phyloP scores from a whole-genome alignment of 2,113 vertebrate species.

The Anarhynchus alexandrinus region DNA sequence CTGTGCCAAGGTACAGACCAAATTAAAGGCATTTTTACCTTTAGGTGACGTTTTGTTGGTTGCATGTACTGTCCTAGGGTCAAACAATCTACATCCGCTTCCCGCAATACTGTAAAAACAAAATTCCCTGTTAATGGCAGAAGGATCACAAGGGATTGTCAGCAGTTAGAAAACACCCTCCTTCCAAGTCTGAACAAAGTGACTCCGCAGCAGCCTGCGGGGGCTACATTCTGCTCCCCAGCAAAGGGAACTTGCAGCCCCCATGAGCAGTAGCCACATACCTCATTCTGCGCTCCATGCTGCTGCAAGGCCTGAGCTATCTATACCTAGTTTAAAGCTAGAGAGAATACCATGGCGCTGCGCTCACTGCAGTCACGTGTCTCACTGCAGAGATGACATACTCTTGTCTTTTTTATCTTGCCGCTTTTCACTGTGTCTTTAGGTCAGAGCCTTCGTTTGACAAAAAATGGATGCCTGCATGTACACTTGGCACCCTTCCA shows the following conservation, averaged over 20 bases:
- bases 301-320: background rate
- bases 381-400: background rate
- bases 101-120: conserved; percentile 81
- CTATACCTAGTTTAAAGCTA: background rate
- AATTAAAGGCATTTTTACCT: conserved; percentile 72
- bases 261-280: fast-evolving
- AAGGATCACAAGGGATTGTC: background rate
- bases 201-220: fast-evolving
- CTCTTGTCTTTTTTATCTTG: background rate
- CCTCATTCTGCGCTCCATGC: fast-evolving
- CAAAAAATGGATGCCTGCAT: background rate
- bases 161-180: background rate
- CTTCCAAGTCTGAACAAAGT: background rate
- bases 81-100: conserved; percentile 90
- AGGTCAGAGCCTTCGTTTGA: background rate
- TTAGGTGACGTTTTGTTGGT: conserved; percentile 94
- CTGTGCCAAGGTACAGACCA: background rate
- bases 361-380: background rate
- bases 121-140: background rate
- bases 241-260: background rate
- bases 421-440: background rate
- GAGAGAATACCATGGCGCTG: background rate
- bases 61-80: conserved; percentile 99
- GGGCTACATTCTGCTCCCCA: background rate
- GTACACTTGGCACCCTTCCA: background rate